Evolutionary conservation across 2,797 vertebrate genomes (phyloP).

Genomic region (Remorina albescens): DNA sequence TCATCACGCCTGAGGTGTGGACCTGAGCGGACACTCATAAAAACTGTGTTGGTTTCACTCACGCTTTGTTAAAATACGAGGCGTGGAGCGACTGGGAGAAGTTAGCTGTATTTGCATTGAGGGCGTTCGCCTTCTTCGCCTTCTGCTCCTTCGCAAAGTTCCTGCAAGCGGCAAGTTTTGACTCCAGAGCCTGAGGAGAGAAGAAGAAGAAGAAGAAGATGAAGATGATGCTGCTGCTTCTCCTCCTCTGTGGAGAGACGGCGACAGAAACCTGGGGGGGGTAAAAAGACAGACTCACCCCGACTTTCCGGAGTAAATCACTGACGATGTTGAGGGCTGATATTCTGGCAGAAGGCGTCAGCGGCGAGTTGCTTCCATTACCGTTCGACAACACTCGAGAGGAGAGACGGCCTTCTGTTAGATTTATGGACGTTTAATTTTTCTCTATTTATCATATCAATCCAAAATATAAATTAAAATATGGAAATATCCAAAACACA

Average conservation of each 20-base stretch:
- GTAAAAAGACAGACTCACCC: constrained; percentile 82
- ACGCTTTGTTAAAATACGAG: constrained; percentile 96
- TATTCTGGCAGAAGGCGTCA: constrained; percentile 96
- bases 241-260: background rate
- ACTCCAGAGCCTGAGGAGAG: constrained; percentile 91
- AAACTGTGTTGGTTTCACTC: too few relatives aligned
- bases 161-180: constrained; percentile 95
- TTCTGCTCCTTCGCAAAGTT: constrained; percentile 98
- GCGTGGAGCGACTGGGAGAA: constrained; percentile 90
- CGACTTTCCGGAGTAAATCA: constrained; percentile 96
- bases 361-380: constrained; percentile 89
- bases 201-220: background rate
- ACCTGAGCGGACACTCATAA: too few relatives aligned
- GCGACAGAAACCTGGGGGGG: background rate
- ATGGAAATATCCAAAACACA: too few relatives aligned
- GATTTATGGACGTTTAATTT: too few relatives aligned
- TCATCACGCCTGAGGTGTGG: too few relatives aligned
- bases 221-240: background rate
- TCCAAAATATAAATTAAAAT: too few relatives aligned
- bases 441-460: too few relatives aligned
- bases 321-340: constrained; percentile 98
- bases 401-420: too few relatives aligned
- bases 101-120: constrained; percentile 86
- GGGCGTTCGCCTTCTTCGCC: constrained; percentile 88
- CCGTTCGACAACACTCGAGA: constrained; percentile 88